These are phyloP conservation scores for Gymnopithys bicolor DNA, from an alignment of 2,797 vertebrate species.

Conservation along the genomic window DNA sequence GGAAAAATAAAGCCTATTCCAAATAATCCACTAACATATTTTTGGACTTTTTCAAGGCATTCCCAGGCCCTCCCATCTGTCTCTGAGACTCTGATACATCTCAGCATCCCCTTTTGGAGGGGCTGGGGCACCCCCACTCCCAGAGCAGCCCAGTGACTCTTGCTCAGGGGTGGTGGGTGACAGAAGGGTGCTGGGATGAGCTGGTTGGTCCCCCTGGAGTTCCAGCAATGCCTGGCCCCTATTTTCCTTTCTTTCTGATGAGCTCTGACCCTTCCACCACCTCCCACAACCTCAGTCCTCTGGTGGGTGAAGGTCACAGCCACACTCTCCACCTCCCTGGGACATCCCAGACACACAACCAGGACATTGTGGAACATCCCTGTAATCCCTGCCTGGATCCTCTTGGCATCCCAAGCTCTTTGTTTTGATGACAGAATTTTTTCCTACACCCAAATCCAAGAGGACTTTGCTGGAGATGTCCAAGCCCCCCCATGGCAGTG, in stretches of 20 bases:
- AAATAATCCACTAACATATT: background rate
- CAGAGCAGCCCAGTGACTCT: background rate
- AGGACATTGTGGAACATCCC: background rate
- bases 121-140: background rate
- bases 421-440: background rate
- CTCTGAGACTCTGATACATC: rapidly evolving
- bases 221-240: background rate
- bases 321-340: background rate
- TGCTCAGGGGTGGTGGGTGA: rapidly evolving
- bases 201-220: background rate
- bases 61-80: background rate
- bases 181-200: background rate
- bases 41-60: background rate
- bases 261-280: background rate
- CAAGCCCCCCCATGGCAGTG: background rate
- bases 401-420: background rate
- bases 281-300: background rate
- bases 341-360: background rate
- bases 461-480: background rate
- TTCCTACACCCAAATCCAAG: background rate
- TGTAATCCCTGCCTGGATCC: background rate
- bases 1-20: background rate
- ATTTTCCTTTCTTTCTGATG: background rate
- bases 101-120: background rate
- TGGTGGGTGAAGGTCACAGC: background rate